Base-by-base conservation (phyloP, 2,888 invertebrate species). In the Polyploca ridens region DNA sequence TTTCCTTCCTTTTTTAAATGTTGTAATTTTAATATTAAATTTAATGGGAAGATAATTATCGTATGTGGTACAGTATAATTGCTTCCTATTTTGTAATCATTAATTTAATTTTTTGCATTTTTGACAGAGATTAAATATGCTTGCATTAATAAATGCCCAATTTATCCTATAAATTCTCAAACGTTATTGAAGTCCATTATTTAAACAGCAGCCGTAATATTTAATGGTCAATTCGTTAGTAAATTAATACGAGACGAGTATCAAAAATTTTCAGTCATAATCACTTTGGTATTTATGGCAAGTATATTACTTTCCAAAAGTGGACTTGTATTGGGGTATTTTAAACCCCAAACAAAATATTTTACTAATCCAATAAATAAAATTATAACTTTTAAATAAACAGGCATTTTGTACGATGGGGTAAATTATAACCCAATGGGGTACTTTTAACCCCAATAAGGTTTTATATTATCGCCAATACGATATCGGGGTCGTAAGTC, bases 241-340 rank as follows among this genome's bases (percentile, higher is more conserved):
- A 54, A 54, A 8, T 54, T 19, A 19, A 54, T 10, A 10, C 3
- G 54, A 54, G 8, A 54, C 7, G 16, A 19, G 19, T 19, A 54
- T 54, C 54, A 19, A 14, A 19, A 5, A 10, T 19, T 54, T 54
- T 54, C 54, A 54, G 54, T 54, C 54, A 6, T n/a, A 54, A 8
- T 54, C 54, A 54, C 54, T 54, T 54, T 54, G 54, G 54, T 54
- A 54, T 54, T 19, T 19, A 7, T 54, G 54, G 54, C 54, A 54
- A 54, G 54, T 54, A 19, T 19, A 10, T 41, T 41, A 41, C 41
- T 19, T 2, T 54, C 19, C n/a, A 19, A 54, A 19, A 54, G 3
- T 54, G 0, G 16, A 7, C 19, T 54, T 19, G 3, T 19, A 10
- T 54, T 54, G 54, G 54, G 11, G 7, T 54, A 14, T 54, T 19